phyloP scores from a whole-genome alignment of 2,113 vertebrate species.

The Cyanocitta stelleri region DNA sequence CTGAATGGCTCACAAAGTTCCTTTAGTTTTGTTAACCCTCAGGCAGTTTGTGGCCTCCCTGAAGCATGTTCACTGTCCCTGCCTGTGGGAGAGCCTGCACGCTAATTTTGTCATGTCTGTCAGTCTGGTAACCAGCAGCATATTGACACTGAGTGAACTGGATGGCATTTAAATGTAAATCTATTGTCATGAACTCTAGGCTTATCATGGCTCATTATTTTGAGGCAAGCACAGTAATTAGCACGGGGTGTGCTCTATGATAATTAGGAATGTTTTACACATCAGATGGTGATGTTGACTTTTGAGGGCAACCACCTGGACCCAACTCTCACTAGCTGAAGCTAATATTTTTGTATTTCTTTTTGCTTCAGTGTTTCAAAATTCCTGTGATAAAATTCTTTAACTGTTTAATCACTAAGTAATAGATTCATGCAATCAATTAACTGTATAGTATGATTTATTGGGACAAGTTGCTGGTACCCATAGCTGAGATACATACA shows the following conservation, averaged over 20 bases:
- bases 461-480: not conserved
- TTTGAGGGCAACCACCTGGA: conserved; percentile 43
- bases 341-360: not conserved
- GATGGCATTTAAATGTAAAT: not conserved
- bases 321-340: not conserved
- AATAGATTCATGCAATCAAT: not conserved
- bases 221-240: conserved; percentile 25
- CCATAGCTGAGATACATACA: not conserved
- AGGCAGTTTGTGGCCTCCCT: not conserved
- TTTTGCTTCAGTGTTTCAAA: not conserved
- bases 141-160: not conserved
- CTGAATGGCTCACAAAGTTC: not conserved
- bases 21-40: not conserved
- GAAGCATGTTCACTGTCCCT: not conserved
- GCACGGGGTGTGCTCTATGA: not conserved
- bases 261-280: conserved; percentile 41
- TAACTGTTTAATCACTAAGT: not conserved
- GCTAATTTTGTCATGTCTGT: not conserved
- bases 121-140: not conserved
- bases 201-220: conserved; percentile 3
- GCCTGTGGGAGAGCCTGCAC: not conserved
- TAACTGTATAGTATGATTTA: not conserved
- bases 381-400: not conserved
- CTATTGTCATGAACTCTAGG: not conserved
- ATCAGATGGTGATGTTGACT: conserved; percentile 58